Base-by-base conservation (phyloP, 2,888 invertebrate species). In the Punctoribates punctum region DNA sequence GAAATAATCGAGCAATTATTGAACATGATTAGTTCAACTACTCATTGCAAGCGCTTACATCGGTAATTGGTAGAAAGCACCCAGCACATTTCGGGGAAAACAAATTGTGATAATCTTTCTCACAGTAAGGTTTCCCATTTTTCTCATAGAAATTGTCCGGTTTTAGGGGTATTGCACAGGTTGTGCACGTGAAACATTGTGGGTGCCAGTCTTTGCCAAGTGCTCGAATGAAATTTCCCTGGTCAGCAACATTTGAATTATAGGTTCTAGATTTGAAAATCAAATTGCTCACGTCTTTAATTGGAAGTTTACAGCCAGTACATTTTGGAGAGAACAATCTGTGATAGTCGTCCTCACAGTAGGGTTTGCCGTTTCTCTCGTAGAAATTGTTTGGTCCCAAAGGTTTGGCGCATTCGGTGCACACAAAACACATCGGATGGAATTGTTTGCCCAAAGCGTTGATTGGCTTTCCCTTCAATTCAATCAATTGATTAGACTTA, bases 361-460 rank as follows among this genome's bases (percentile, higher is more conserved):
- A 99, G 0, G 98, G 97, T 83, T 91, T 90, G 75, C 94, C 95
- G 81, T 97, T 96, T 80, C 97, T 88, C 86, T 99, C 98, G 85
- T 97, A 99, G 89, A 98, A 99, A 87, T 97, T 98, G 84, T 94
- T 89, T 75, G 98, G 97, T 78, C 98, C 98, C 83, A 99, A 86
- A 85, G 97, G 96, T 83, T 95, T 93, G 83, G 91, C 92, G 88
- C 99, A 99, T 83, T 97, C 96, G 80, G 92, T 92, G 87, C 99
- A 99, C 78, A 92, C 93, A 86, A 99, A 99, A 99, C 97, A 97
- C 84, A 98, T 96, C 82, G 96, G 95, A 84, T 98, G 98, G 96
- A 96, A 98, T 80, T 96, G 96, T 85, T 94, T 94, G 84, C 96
- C 96, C 84, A 98, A 86, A 13, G 97, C 98, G 4, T 42, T 72